Base-by-base conservation (phyloP, 2,113 vertebrate genomes). In the Thamnaconus septentrionalis region DNA sequence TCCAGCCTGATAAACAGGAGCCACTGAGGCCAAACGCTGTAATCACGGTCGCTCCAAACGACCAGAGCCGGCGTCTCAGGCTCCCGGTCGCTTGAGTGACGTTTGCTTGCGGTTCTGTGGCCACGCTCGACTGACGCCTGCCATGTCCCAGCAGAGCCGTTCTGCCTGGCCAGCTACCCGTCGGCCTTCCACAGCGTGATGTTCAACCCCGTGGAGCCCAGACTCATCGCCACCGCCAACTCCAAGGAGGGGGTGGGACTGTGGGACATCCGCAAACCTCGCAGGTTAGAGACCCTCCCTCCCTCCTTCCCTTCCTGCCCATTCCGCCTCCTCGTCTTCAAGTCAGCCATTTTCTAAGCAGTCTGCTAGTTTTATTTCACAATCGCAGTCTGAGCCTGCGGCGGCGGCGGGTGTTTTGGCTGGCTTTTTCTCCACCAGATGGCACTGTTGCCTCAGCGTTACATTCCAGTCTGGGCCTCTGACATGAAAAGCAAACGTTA, bases 181-280 rank as follows among this genome's bases (percentile, higher is more conserved):
- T 99, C 97, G 5, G 96, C 97, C 47, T 98, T 99, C 87, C 97
- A 99, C 88, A 98, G 97, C 53, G 97, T 99, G 85, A 98, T 98
- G 96, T 99, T 99, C 84, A 99, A 99, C 87, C 97, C 97, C 0
- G 95, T 96, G 64, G 97, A 99, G 82, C 97, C 97, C 59, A 85
- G 97, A 64, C 90, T 99, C 64, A 88, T 99, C 66, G 97, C 97
- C 69, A 99, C 97, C 0, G 97, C 97, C 84, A 99, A 99, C 92
- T 99, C 97, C 68, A 98, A 98, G 79, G 97, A 99, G 89, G 97
- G 97, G 43, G 96, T 99, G 40, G 97, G 97, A 57, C 91, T 99
- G 31, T 99, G 97, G 97, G 97, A 99, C 78, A 98, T 98, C 83
- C 94, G 97, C 64, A 98, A 98, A 66, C 97, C 97, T 52, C 96